A percentile compares a stretch with the other conserved stretches of the same genome.
phyloP scores from a whole-genome alignment of 2,113 vertebrate species.

The Calidris pygmaea region DNA sequence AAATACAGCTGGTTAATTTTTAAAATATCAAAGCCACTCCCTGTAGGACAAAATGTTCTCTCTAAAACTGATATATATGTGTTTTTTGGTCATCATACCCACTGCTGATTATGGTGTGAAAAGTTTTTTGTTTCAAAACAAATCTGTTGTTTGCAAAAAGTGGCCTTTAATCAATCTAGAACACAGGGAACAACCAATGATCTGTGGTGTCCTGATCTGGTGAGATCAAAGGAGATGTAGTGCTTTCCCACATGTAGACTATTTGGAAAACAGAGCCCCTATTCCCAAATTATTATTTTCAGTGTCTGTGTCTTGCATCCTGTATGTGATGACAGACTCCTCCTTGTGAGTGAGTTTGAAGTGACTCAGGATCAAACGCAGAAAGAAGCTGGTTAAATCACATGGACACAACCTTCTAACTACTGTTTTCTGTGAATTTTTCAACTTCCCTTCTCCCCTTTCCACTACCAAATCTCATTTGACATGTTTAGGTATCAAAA shows the following conservation, averaged over 20 bases:
- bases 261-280: neutral
- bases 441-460: neutral
- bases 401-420: neutral
- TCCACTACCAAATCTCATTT: neutral
- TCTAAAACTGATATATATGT: neutral
- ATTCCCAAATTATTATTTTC: neutral
- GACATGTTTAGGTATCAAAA: slow-evolving; percentile 82
- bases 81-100: rapidly evolving
- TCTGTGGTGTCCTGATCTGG: neutral
- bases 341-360: neutral
- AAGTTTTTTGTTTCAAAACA: neutral
- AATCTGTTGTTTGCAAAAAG: neutral
- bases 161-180: neutral
- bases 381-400: neutral
- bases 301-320: neutral
- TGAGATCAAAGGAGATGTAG: neutral
- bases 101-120: neutral
- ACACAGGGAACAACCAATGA: neutral
- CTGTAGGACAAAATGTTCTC: neutral
- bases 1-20: neutral
- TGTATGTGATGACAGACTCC: neutral
- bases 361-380: neutral
- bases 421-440: neutral
- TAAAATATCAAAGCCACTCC: neutral
- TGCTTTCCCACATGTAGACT: neutral